Conservation (phyloP, 2,113 vertebrate genomes). For the Capreolus pygargus region DNA sequence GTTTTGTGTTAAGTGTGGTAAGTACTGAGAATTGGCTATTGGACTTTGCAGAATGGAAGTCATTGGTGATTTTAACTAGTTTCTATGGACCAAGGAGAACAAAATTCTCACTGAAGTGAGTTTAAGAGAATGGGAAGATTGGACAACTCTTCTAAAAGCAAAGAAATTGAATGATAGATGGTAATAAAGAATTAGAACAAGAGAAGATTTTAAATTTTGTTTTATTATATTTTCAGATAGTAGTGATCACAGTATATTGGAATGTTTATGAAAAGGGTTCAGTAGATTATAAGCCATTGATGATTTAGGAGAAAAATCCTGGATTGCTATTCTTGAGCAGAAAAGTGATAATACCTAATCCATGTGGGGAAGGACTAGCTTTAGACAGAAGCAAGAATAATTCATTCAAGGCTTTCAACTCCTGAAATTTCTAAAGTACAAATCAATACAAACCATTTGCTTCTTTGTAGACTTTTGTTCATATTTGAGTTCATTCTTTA, state of each 20-base stretch:
- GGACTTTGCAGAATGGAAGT: not conserved
- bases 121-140: not conserved
- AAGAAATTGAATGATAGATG: not conserved
- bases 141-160: not conserved
- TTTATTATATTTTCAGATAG: not conserved
- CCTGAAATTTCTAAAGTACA: not conserved
- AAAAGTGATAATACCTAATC: not conserved
- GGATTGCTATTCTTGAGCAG: not conserved
- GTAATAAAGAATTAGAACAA: not conserved
- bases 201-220: not conserved
- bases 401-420: not conserved
- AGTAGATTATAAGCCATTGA: not conserved
- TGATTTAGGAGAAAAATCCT: not conserved
- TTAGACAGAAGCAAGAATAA: not conserved
- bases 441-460: not conserved
- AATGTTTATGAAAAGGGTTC: not conserved
- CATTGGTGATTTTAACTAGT: not conserved
- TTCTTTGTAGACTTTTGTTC: not conserved
- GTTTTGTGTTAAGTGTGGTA: not conserved
- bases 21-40: not conserved
- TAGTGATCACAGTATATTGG: not conserved
- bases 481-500: not conserved
- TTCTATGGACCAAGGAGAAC: not conserved
- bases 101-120: not conserved
- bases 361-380: not conserved